Conservation (phyloP, 2,797 vertebrate genomes). For the Brotogeris chrysoptera region DNA sequence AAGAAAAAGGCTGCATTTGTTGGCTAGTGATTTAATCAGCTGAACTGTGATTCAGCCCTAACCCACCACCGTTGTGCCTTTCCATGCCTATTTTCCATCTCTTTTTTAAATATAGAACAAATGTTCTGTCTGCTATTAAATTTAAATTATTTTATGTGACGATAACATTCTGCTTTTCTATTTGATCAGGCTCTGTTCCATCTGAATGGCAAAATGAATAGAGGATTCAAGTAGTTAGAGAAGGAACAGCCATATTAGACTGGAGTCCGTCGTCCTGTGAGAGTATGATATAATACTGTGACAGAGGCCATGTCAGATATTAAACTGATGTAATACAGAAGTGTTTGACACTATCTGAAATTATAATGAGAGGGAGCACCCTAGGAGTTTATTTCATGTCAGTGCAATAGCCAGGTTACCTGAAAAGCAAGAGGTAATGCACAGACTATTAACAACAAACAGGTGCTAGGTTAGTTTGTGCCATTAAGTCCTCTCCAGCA, state of each 20-base stretch:
- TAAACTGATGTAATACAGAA: constrained; percentile 30
- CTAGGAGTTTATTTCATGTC: background rate
- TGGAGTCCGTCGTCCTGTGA: constrained; percentile 16
- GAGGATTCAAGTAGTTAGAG: background rate
- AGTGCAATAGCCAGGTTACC: background rate
- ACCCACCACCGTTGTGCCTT: background rate
- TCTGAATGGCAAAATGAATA: constrained; percentile 17
- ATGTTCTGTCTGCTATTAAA: background rate
- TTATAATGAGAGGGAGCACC: background rate
- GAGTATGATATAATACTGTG: background rate
- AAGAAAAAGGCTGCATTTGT: background rate
- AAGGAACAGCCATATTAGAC: background rate
- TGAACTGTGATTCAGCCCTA: background rate
- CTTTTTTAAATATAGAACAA: background rate
- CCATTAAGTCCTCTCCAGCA: background rate
- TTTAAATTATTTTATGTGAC: constrained; percentile 6
- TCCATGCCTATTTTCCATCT: background rate
- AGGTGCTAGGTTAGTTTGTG: background rate
- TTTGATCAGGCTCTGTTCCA: constrained; percentile 3
- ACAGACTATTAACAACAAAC: background rate
- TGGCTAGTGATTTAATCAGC: background rate
- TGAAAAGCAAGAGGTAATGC: background rate
- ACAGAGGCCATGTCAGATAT: constrained; percentile 35
- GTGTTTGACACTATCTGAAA: constrained; percentile 29
- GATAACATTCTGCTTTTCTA: constrained; percentile 17